Percentiles rank a stretch among this genome's conserved stretches.
These are phyloP conservation scores for Archaeoteleia sp. DNA, from an alignment of 2,888 invertebrate species.

Conservation along the genomic window DNA sequence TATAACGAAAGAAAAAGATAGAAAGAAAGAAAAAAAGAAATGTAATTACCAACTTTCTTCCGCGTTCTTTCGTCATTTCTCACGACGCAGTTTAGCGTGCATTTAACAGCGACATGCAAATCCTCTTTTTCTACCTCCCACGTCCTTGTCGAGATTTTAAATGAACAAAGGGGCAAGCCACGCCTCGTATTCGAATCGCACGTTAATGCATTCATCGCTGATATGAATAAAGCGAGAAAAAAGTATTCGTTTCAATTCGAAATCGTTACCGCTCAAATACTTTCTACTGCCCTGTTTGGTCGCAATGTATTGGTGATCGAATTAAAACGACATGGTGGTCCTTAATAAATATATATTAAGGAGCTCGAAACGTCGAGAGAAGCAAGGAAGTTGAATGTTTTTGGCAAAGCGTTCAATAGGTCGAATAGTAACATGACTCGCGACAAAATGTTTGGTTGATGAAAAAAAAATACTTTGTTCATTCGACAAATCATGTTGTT, in stretches of 20 bases:
- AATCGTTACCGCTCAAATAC: constrained; percentile 14
- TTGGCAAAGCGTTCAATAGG: too few species aligned
- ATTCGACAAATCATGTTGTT: too few species aligned
- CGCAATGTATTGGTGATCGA: too few species aligned
- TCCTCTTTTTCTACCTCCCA: constrained; percentile 39
- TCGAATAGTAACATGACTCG: too few species aligned
- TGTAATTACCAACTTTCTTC: constrained; percentile 36
- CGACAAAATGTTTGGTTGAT: too few species aligned
- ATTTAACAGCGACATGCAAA: constrained; percentile 43
- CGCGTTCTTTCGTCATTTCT: constrained; percentile 30
- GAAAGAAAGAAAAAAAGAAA: constrained; percentile 16
- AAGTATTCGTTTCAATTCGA: constrained; percentile 24
- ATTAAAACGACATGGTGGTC: too few species aligned
- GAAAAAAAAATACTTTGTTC: too few species aligned
- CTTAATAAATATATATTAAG: too few species aligned
- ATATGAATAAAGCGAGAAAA: constrained; percentile 20
- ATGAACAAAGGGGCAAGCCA: constrained; percentile 50
- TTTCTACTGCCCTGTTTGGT: too few species aligned
- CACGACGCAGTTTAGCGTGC: constrained; percentile 40
- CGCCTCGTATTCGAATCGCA: constrained; percentile 35
- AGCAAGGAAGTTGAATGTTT: too few species aligned
- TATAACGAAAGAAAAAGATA: too few species aligned
- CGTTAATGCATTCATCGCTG: constrained; percentile 38
- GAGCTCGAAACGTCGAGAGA: too few species aligned
- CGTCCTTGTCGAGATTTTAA: constrained; percentile 37